phyloP scores from a whole-genome alignment of 2,797 vertebrate genomes.

The Acanthis flammea region DNA sequence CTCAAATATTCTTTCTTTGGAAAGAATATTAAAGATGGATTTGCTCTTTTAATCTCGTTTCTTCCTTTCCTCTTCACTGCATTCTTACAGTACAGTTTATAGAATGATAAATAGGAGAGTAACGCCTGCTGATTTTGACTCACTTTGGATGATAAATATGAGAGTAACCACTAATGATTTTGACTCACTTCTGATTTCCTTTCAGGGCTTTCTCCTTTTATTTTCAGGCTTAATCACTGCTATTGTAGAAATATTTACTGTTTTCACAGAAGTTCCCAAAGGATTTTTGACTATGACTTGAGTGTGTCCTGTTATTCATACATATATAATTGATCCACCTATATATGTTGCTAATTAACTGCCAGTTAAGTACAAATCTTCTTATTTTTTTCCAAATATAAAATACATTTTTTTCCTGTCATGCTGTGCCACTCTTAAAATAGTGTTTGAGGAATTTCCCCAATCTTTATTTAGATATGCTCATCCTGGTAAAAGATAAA shows the following conservation, averaged over 20 bases:
- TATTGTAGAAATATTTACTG: not conserved
- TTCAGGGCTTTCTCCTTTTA: not conserved
- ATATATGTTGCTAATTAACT: not conserved
- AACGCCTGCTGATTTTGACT: not conserved
- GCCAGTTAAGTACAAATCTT: not conserved
- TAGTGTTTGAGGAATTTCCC: not conserved
- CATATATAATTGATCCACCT: not conserved
- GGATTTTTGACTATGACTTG: not conserved
- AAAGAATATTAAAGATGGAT: not conserved
- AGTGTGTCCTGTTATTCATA: not conserved
- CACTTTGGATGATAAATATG: not conserved
- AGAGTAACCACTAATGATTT: not conserved
- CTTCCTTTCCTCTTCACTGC: not conserved
- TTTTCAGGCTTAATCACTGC: not conserved
- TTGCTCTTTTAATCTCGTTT: not conserved
- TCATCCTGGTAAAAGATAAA: not conserved
- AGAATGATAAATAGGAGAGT: not conserved
- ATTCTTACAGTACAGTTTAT: not conserved
- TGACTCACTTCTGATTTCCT: conserved; percentile 14
- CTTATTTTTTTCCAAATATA: not conserved
- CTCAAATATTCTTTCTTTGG: not conserved
- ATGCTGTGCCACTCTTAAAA: not conserved
- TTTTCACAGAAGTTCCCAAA: not conserved
- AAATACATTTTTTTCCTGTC: not conserved
- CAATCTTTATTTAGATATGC: not conserved